Percentiles rank a stretch among this genome's conserved stretches.
These are phyloP conservation scores for Amphilophus citrinellus DNA, from an alignment of 2,113 vertebrate genomes.

Conservation along the genomic window DNA sequence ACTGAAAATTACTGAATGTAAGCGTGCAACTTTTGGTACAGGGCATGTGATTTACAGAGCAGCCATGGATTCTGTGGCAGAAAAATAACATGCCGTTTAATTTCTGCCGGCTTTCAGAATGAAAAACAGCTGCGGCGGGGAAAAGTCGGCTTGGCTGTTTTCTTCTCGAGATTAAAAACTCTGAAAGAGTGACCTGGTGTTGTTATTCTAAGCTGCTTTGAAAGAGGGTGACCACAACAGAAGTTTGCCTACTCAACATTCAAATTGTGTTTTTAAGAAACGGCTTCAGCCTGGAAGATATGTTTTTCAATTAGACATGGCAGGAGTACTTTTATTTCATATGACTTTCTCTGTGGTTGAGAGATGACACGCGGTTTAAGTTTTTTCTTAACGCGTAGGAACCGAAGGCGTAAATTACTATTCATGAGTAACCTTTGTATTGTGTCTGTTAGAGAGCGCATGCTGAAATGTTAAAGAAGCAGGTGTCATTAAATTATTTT, in stretches of 20 bases:
- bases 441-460: background rate
- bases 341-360: background rate
- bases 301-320: conserved; percentile 47
- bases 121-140: background rate
- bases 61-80: background rate
- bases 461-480: background rate
- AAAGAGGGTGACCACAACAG: conserved; percentile 5
- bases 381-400: background rate
- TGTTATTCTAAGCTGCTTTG: conserved; percentile 31
- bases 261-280: conserved; percentile 31
- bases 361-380: background rate
- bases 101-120: conserved; percentile 8
- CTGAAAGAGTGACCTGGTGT: conserved; percentile 19
- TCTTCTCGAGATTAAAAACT: conserved; percentile 30
- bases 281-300: conserved; percentile 23
- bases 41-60: background rate
- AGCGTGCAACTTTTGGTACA: background rate
- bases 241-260: conserved; percentile 36
- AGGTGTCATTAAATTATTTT: background rate
- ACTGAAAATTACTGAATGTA: background rate
- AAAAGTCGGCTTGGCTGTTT: background rate
- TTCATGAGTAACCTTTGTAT: conserved; percentile 7
- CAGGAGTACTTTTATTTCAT: background rate
- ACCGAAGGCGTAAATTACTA: background rate
- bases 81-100: background rate